Conservation (phyloP, 2,888 invertebrate genomes). For the Scaptomyza reducta region DNA sequence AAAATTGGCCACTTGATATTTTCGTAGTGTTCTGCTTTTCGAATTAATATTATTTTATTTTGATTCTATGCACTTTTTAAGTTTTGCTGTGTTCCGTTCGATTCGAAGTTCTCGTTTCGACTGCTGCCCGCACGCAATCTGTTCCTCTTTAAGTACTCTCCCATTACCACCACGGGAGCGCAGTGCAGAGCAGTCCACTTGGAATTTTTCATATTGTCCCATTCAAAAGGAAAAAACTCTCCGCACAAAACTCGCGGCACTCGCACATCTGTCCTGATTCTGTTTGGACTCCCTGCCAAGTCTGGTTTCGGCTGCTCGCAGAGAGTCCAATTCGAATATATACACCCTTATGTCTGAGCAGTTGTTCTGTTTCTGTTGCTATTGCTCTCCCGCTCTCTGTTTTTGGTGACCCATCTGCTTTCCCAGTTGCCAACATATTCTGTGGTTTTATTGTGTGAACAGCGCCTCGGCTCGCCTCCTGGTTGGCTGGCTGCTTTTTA, state of each 20-base stretch:
- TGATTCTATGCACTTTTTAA: slow-evolving; percentile 22
- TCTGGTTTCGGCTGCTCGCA: slow-evolving; percentile 36
- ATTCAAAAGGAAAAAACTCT: slow-evolving; percentile 77
- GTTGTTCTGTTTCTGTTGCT: slow-evolving; percentile 9
- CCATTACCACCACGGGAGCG: slow-evolving; percentile 38
- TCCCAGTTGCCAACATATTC: slow-evolving; percentile 84
- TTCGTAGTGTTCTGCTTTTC: slow-evolving; percentile 4
- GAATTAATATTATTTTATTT: neutral
- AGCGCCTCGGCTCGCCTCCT: slow-evolving; percentile 65
- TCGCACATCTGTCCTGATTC: slow-evolving; percentile 83
- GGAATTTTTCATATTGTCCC: slow-evolving; percentile 82
- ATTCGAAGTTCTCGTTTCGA: slow-evolving; percentile 81
- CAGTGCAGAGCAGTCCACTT: slow-evolving; percentile 66
- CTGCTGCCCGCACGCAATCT: slow-evolving; percentile 83
- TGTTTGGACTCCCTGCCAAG: slow-evolving; percentile 42
- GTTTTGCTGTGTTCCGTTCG: slow-evolving; percentile 48
- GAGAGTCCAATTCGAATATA: slow-evolving; percentile 58
- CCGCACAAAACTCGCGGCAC: slow-evolving; percentile 65
- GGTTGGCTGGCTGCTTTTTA: slow-evolving; percentile 75
- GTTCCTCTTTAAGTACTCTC: slow-evolving; percentile 84
- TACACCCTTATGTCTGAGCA: slow-evolving; percentile 73
- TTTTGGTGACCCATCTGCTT: slow-evolving; percentile 81
- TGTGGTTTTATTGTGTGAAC: slow-evolving; percentile 81
- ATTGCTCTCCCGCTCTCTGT: slow-evolving; percentile 58
- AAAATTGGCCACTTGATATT: slow-evolving; percentile 14